Conservation (phyloP, 2,797 vertebrate species). For the Alectoris magna region DNA sequence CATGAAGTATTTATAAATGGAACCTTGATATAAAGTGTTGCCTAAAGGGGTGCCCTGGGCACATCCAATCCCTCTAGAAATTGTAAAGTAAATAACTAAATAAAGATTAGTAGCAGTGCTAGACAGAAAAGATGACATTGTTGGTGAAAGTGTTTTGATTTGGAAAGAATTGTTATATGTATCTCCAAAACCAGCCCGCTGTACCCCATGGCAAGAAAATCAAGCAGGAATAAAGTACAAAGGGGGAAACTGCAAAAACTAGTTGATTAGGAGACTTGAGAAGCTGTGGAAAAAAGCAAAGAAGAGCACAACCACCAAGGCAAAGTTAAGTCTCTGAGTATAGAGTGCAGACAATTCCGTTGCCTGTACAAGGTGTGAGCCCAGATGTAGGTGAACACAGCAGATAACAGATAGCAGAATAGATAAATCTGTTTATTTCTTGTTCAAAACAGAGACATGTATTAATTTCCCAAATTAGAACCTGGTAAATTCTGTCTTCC, state of each 20-base stretch:
- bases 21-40: slow-evolving; percentile 71
- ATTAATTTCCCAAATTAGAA: background rate
- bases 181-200: background rate
- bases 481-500: background rate
- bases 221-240: background rate
- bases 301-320: background rate
- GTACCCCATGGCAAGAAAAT: background rate
- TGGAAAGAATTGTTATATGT: background rate
- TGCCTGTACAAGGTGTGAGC: background rate
- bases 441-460: background rate
- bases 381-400: background rate
- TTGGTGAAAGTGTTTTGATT: slow-evolving; percentile 33
- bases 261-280: background rate
- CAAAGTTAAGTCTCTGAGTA: background rate
- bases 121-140: slow-evolving; percentile 26
- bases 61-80: slow-evolving; percentile 44
- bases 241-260: background rate
- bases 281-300: background rate
- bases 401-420: background rate
- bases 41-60: slow-evolving; percentile 60
- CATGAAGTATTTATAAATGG: slow-evolving; percentile 73
- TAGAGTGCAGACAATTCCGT: background rate
- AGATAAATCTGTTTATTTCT: background rate
- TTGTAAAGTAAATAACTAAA: slow-evolving; percentile 56
- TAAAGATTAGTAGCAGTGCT: slow-evolving; percentile 37